phyloP scores from a whole-genome alignment of 2,113 vertebrate genomes.

The Hemibagrus wyckioides region DNA sequence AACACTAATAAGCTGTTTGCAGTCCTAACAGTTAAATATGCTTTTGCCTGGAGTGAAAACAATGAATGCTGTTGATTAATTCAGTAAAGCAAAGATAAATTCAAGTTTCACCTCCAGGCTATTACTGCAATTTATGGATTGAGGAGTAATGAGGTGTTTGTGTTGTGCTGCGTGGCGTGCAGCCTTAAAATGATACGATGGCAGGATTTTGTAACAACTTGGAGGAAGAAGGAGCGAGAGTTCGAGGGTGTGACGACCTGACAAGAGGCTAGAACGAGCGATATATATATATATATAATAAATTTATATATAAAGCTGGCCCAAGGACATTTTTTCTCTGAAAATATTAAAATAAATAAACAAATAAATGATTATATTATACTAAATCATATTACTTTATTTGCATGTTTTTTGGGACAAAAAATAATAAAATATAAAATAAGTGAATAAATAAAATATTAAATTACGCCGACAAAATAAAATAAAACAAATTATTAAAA shows the following conservation, averaged over 20 bases:
- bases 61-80: constrained; percentile 57
- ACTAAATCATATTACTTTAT: background rate
- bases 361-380: background rate
- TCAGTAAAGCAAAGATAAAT: constrained; percentile 24
- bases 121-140: constrained; percentile 12
- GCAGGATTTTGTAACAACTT: background rate
- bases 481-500: too few species aligned
- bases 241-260: background rate
- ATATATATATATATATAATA: background rate
- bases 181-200: background rate
- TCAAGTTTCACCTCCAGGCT: constrained; percentile 33
- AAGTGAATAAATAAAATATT: background rate
- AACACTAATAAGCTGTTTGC: constrained; percentile 43
- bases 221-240: background rate
- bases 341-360: background rate
- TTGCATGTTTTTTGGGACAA: background rate
- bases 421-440: background rate
- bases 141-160: constrained; percentile 21
- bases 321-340: background rate
- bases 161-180: background rate
- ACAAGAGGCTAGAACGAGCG: background rate
- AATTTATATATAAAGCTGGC: too few species aligned
- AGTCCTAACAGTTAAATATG: constrained; percentile 38
- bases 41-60: constrained; percentile 30
- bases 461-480: too few species aligned